Percentiles rank a stretch among this genome's conserved stretches.
These are phyloP conservation scores for Onychorhynchus coronatus DNA, from an alignment of 2,113 vertebrate species.

Conservation along the genomic window DNA sequence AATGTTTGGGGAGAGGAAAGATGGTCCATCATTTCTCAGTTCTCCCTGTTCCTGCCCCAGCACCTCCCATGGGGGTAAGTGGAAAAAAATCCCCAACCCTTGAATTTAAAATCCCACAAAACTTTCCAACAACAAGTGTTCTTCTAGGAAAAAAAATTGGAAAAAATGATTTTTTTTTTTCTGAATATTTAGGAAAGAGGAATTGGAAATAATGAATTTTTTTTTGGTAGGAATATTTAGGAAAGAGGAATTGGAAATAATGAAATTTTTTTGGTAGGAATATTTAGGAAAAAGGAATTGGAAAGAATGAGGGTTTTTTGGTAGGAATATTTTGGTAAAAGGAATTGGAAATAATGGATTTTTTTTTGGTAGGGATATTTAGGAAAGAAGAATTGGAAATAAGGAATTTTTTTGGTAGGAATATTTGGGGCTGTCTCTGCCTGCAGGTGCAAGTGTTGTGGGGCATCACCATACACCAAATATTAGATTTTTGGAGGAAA, in stretches of 20 bases:
- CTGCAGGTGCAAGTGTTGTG: neutral
- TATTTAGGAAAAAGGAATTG: no score
- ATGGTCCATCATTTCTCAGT: neutral
- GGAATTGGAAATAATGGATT: neutral
- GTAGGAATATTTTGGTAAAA: neutral
- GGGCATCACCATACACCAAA: neutral
- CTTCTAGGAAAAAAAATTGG: neutral
- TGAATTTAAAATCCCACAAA: neutral
- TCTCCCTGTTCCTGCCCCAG: neutral
- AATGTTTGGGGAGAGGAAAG: neutral
- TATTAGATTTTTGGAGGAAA: neutral
- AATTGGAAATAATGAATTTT: no score
- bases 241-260: no score
- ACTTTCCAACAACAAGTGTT: rapidly evolving
- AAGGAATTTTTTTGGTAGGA: neutral
- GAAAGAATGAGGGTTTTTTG: no score
- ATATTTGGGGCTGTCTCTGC: neutral
- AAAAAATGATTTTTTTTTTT: neutral
- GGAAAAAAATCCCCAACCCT: rapidly evolving
- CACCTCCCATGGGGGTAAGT: neutral
- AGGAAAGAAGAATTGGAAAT: neutral
- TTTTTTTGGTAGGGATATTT: neutral
- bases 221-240: no score
- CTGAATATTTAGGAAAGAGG: neutral
- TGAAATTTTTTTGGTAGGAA: no score